phyloP scores from a whole-genome alignment of 2,888 invertebrate species.

The Macrophya alboannulata region DNA sequence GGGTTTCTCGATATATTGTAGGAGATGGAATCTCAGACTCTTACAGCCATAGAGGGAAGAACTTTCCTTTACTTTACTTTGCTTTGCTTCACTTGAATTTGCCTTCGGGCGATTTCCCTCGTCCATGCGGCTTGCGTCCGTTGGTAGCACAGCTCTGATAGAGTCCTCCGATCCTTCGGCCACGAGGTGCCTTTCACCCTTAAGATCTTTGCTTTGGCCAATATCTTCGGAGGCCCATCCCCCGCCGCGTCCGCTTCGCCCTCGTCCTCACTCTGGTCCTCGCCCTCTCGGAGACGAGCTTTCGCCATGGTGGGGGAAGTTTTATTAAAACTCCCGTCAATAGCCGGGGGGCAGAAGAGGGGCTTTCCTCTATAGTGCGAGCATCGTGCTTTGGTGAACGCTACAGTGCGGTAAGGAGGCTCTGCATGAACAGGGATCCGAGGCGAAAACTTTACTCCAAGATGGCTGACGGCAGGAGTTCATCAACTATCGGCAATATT shows the following conservation, averaged over 20 bases:
- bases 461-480: constrained; percentile 51
- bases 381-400: constrained; percentile 71
- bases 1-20: neutral
- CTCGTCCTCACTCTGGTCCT: constrained; percentile 59
- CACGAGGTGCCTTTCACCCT: constrained; percentile 68
- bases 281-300: constrained; percentile 62
- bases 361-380: constrained; percentile 54
- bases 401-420: constrained; percentile 67
- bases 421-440: constrained; percentile 63
- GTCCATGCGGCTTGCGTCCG: neutral
- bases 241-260: constrained; percentile 62
- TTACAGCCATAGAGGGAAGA: neutral
- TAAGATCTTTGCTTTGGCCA: constrained; percentile 75
- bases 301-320: constrained; percentile 74
- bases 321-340: constrained; percentile 79
- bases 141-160: constrained; percentile 20
- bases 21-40: neutral
- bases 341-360: constrained; percentile 71
- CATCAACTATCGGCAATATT: constrained; percentile 38
- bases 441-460: constrained; percentile 50
- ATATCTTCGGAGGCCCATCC: constrained; percentile 73
- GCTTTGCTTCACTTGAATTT: constrained; percentile 12
- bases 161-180: constrained; percentile 49
- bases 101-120: neutral
- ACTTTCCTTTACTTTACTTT: neutral